A percentile compares a stretch with the other conserved stretches of the same genome.
Conservation (phyloP, 2,797 vertebrate genomes). For the Emydoidea blandingii region DNA sequence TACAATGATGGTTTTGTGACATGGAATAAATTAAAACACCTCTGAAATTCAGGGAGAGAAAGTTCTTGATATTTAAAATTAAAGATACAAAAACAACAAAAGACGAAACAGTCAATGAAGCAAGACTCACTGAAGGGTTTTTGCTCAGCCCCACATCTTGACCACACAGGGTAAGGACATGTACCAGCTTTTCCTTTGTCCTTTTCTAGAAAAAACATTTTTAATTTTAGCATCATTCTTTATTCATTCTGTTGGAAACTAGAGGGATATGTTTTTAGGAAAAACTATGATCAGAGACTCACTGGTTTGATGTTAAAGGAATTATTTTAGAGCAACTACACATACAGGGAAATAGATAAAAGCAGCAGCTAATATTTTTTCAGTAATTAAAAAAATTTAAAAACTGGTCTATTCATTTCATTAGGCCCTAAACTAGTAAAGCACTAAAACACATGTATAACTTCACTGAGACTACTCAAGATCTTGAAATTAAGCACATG, state of each 20-base stretch:
- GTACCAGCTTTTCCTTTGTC: conserved; percentile 97
- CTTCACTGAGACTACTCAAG: conserved; percentile 11
- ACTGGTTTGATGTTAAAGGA: conserved; percentile 13
- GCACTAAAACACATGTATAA: neutral
- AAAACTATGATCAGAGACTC: neutral
- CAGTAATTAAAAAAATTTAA: conserved; percentile 13
- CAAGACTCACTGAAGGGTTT: conserved; percentile 94
- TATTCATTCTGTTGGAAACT: neutral
- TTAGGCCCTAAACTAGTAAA: neutral
- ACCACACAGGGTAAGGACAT: conserved; percentile 95
- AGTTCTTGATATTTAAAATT: neutral
- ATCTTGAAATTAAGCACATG: neutral
- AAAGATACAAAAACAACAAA: neutral
- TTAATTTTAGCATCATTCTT: conserved; percentile 37
- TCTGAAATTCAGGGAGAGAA: conserved; percentile 1
- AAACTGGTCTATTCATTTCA: conserved; percentile 11
- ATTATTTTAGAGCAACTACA: conserved; percentile 7
- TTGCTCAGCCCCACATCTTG: conserved; percentile 98
- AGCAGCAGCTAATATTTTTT: neutral
- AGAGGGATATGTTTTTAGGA: neutral
- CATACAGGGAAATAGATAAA: neutral
- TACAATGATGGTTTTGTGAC: neutral
- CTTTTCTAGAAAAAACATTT: conserved; percentile 87
- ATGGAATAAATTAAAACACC: neutral
- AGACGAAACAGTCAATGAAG: neutral